Evolutionary conservation across 2,888 invertebrate genomes (phyloP).

Genomic region (Cheilosia impressa): DNA sequence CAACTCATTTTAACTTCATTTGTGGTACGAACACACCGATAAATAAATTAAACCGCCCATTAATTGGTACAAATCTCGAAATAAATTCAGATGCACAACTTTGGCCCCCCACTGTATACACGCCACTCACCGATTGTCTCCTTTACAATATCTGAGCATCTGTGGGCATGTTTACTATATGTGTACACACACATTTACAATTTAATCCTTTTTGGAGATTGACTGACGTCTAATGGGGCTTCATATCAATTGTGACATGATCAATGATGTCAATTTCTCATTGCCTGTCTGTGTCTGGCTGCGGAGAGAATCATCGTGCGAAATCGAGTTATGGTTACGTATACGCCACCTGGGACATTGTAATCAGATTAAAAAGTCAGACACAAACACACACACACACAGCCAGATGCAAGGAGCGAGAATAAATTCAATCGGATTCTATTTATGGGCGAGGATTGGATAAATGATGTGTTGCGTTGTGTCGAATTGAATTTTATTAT

Average conservation of each 20-base stretch:
- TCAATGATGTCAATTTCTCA: conserved; percentile 13
- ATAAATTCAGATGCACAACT: not conserved
- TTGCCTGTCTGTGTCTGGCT: not conserved
- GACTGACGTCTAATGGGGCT: conserved; percentile 1
- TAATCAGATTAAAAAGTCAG: conserved; percentile 69
- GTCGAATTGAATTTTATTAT: conserved; percentile 71
- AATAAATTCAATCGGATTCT: conserved; percentile 49
- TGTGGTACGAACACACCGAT: no score
- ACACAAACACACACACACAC: not conserved
- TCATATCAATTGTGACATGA: conserved; percentile 22
- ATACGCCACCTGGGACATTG: conserved; percentile 56
- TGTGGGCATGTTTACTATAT: conserved; percentile 3
- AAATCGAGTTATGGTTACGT: conserved; percentile 64
- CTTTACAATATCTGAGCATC: conserved; percentile 32
- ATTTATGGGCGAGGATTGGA: conserved; percentile 43
- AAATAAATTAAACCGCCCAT: no score
- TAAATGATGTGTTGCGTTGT: conserved; percentile 62
- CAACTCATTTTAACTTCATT: no score
- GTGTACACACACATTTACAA: conserved; percentile 1
- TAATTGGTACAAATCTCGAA: no score
- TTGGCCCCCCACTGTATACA: not conserved
- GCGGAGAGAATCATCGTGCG: conserved; percentile 53
- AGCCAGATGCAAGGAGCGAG: not conserved
- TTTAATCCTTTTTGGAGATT: conserved; percentile 14
- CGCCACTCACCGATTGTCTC: not conserved